phyloP scores from a whole-genome alignment of 1,140 invertebrate genomes.

The Zaprionus ornatus region DNA sequence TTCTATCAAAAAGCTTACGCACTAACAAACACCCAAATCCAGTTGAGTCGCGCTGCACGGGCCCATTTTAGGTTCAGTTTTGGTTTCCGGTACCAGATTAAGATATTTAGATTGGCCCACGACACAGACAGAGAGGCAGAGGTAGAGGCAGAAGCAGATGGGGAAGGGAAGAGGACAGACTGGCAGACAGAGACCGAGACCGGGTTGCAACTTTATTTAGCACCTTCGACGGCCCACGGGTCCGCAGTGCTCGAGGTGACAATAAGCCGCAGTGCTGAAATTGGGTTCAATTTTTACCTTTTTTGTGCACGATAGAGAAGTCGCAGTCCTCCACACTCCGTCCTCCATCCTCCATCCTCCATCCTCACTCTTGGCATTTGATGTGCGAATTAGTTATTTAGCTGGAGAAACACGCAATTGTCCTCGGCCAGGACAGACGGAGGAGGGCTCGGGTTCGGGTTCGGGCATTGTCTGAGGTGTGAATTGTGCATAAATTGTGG shows the following conservation, averaged over 20 bases:
- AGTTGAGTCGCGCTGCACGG: slow-evolving; percentile 40
- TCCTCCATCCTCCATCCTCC: not conserved
- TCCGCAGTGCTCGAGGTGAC: slow-evolving; percentile 66
- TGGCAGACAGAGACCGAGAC: slow-evolving; percentile 40
- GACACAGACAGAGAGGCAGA: slow-evolving; percentile 39
- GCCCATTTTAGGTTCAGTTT: slow-evolving; percentile 59
- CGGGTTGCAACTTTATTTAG: slow-evolving; percentile 48
- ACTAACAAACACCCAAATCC: slow-evolving; percentile 77
- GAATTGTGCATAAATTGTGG: slow-evolving; percentile 71
- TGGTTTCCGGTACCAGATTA: slow-evolving; percentile 66
- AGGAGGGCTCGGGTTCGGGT: not conserved
- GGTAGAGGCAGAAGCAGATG: slow-evolving; percentile 5
- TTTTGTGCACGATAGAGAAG: slow-evolving; percentile 69
- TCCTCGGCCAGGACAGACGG: slow-evolving; percentile 37
- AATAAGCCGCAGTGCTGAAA: slow-evolving; percentile 71
- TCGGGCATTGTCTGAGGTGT: slow-evolving; percentile 40
- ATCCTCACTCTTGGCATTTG: slow-evolving; percentile 73
- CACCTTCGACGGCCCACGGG: slow-evolving; percentile 32
- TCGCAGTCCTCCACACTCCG: slow-evolving; percentile 15
- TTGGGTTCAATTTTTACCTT: slow-evolving; percentile 78
- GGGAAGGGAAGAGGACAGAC: slow-evolving; percentile 6
- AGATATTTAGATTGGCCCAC: slow-evolving; percentile 82
- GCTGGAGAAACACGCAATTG: slow-evolving; percentile 70
- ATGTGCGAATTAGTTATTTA: slow-evolving; percentile 84
- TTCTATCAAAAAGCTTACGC: slow-evolving; percentile 84